Evolutionary conservation across 2,888 invertebrate species (phyloP), one percentile per base, ranked within the genome.

Genomic region (Cantharis nigra): DNA sequence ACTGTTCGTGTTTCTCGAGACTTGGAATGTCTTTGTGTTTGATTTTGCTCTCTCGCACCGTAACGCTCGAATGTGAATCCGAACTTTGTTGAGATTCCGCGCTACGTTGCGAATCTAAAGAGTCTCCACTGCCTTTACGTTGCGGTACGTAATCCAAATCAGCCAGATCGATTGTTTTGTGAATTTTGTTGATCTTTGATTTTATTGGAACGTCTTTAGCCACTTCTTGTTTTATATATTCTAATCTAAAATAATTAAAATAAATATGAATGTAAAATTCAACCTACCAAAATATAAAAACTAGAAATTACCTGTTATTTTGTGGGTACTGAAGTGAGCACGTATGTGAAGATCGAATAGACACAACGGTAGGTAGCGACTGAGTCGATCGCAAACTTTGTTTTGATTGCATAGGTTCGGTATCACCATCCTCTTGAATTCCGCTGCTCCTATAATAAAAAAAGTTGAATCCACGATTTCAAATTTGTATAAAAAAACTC

Each of bases 91-190:
- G 90, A 63, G 87, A 88, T 72, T 90, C 90, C 62, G 88, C 88
- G 81, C 90, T 90, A 2, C 88, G 85, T 80, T 90, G 90, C 16
- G 91, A 91, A 9, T 89, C 89, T 69, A 91, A 85, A 63, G 91
- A 91, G 81, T 91, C 91, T 65, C 90, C 88, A 78, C 91, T 91
- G 30, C 90, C 90, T 83, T 91, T 91, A 33, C 90, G 86, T 72
- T 89, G 89, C 2, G 87, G 85, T 1, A 82, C 79, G 74, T 85
- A 87, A 71, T 87, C 86, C 64, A 86, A 81, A 75, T 89, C 85
- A 76, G 85, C 83, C 82, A 86, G 82, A 83, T 86, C 84, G 78
- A 86, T 80, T 78, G 87, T 86, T 86, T 89, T 85, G 84, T 89
- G 84, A 79, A 85, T 78, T 82, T 86, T 87, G 70, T 81, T 85